Base-by-base conservation (phyloP, 2,797 vertebrate genomes). In the Anabas testudineus region DNA sequence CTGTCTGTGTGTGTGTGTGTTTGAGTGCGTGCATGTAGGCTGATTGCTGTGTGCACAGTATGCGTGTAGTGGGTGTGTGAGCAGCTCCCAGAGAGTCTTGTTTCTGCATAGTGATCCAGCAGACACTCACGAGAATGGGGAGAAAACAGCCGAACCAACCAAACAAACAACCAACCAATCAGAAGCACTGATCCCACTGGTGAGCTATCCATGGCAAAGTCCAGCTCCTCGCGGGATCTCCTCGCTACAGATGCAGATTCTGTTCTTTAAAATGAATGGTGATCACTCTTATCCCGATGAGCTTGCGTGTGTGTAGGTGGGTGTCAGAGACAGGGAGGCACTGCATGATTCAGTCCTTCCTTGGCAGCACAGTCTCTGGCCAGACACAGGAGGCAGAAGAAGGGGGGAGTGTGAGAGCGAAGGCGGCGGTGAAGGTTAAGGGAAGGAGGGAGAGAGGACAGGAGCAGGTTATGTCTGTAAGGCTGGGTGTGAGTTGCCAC, bases 71-170 rank as follows among this genome's bases (percentile, higher is more conserved):
- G 2, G 59, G 69, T 67, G 84, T 82, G 87, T 86, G 90, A 91
- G 90, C 59, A 82, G 90, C 90, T 93, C 92, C 84, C 83, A 84
- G 84, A 89, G 90, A 93, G 92, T 93, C 90, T 43, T 90, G 60
- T 96, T 96, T 96, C 97, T 97, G 97, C 97, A 97, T 96, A 97
- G 97, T 92, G 93, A 94, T 95, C 95, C 96, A 98, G 97, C 96
- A 97, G 94, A 94, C 90, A 90, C 91, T 93, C 92, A 92, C 92
- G 84, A 86, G 71, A 58, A 88, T 58, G 60, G 58, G 80, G 78
- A 66, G 69, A 70, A 81, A 82, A 81, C 47, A 46, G 85, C 83
- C 60, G 42, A 86, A 88, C 72, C 73, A 84, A 80, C 59, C 70
- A 16, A 67, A 82, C 80, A 79, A 86, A 72, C 72, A 84, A 80